Evolutionary conservation across 2,797 vertebrate species (phyloP), one percentile per base, ranked within the genome.

Genomic region (Enteromius afrohamiltoni): DNA sequence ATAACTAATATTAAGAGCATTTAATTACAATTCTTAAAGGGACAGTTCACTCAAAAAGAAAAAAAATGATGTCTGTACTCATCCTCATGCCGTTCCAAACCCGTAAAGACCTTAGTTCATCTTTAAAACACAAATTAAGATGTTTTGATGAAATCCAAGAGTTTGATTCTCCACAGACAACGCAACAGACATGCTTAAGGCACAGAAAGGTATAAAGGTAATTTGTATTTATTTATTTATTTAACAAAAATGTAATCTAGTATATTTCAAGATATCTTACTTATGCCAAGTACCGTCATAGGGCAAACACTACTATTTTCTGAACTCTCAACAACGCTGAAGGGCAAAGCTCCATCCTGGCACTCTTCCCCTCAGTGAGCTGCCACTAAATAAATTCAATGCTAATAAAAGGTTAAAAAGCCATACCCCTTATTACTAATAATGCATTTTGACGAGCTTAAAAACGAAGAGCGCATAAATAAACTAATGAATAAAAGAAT

Each of bases 391-490:
- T 64, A 40, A 47, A 81, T 58, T 26, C 8, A 67, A 23, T 8
- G 19, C 58, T 75, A 51, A 74, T 26, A 51, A 73, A 71, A 60
- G 26, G 4, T 11, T 42, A 8, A 74, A 65, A 40, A 23, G 21
- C 76, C n/a, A 75, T 42, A 67, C 37, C 65, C 31, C 9, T 34
- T 83, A 73, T 60, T 53, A 76, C 31, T 19, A 26, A 60, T 21
- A 69, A 64, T 23, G n/a, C 5, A 0, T 69, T 69, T 31, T 73
- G 76, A 34, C 17, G 40, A 62, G 64, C 64, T 75, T 37, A 42
- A 19, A 79, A 83, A 75, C 42, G 17, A 62, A 53, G n/a, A 81
- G 34, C 8, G 31, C 49, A 67, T 76, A 83, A 83, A 79, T n/a
- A 68, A 74, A 64, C 23, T 13, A 47, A 77, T 77, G 17, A 82